Percentiles rank a stretch among this genome's conserved stretches.
These are phyloP conservation scores for Epinotia brunnichana DNA, from an alignment of 2,888 invertebrate genomes.

Conservation along the genomic window DNA sequence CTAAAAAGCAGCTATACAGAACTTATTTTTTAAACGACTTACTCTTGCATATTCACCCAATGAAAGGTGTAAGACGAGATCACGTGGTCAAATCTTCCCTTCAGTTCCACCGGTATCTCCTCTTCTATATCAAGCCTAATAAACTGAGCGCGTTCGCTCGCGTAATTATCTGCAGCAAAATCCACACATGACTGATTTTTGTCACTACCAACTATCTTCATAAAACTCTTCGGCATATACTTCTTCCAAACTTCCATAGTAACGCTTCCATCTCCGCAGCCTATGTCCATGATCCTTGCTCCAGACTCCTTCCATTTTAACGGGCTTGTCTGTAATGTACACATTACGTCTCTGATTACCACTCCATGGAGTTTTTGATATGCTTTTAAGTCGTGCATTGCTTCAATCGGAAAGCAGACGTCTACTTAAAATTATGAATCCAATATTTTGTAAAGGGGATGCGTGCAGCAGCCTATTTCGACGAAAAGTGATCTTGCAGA, in stretches of 20 bases:
- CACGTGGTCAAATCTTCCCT: slow-evolving; percentile 36
- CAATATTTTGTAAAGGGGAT: neutral
- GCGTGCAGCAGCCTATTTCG: neutral
- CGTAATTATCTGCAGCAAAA: slow-evolving; percentile 29
- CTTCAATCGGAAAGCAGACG: neutral
- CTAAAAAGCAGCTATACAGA: neutral
- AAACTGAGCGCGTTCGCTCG: slow-evolving; percentile 16
- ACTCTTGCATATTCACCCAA: slow-evolving; percentile 40
- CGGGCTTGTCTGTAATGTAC: neutral
- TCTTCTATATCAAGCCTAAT: slow-evolving; percentile 21
- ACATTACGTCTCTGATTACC: slow-evolving; percentile 18
- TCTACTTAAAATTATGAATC: neutral
- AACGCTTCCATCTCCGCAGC: slow-evolving; percentile 26
- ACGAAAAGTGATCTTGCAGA: neutral
- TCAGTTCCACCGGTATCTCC: slow-evolving; percentile 18
- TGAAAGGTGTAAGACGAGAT: slow-evolving; percentile 40
- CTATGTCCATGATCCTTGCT: slow-evolving; percentile 19
- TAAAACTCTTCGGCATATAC: slow-evolving; percentile 14
- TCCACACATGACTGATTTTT: slow-evolving; percentile 26
- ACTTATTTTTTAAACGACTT: slow-evolving; percentile 4
- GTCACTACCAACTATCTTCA: slow-evolving; percentile 34
- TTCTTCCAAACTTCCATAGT: slow-evolving; percentile 18
- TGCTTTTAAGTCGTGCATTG: slow-evolving; percentile 21
- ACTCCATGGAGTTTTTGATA: slow-evolving; percentile 27
- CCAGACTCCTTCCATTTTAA: slow-evolving; percentile 21